Evolutionary conservation across 1,140 invertebrate species (phyloP), one percentile per base, ranked within the genome.

Genomic region (Nasonia giraulti): DNA sequence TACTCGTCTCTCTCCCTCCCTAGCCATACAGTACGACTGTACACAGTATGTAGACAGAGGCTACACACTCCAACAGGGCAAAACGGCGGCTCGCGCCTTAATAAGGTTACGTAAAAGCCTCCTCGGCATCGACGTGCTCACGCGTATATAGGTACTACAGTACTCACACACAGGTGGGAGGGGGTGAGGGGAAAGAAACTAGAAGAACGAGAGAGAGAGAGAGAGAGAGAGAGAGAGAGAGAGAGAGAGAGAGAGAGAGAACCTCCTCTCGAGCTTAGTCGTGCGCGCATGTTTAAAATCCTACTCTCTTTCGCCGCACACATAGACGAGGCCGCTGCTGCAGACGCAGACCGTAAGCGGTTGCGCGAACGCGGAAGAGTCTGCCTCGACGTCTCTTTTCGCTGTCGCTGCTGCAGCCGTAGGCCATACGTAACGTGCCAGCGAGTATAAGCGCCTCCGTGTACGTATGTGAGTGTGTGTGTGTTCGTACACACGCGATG

Each of bases 281-380:
- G 75, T 81, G 68, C 83, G 77, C 77, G 77, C 69, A 84, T 77
- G 77, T 80, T 74, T 80, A 84, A 80, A 80, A 80, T 80, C 77
- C 50, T 84, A 77, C 83, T 80, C 82, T 79, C 76, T 40, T 83
- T 83, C 75, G 33, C 55, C 47, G 47, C 75, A 62, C 55, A n/a
- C 20, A 62, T 7, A 62, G 17, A 17, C 17, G 55, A 62, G 50
- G 20, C 73, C 77, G 85, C 86, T 79, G 77, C 84, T 66, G 80
- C 62, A 17, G 47, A 82, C 86, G 86, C 88, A 85, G 85, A 55
- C 88, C 86, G 85, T 88, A 89, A 89, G 87, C 87, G 88, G 88
- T 90, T 89, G 87, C 89, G 88, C 87, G 87, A 90, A 90, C 89
- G 88, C 90, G 90, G 90, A 90, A 90, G 90, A 89, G 87, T 88